Base-by-base conservation (phyloP, 2,797 vertebrate genomes). In the Corythornis leucogaster region DNA sequence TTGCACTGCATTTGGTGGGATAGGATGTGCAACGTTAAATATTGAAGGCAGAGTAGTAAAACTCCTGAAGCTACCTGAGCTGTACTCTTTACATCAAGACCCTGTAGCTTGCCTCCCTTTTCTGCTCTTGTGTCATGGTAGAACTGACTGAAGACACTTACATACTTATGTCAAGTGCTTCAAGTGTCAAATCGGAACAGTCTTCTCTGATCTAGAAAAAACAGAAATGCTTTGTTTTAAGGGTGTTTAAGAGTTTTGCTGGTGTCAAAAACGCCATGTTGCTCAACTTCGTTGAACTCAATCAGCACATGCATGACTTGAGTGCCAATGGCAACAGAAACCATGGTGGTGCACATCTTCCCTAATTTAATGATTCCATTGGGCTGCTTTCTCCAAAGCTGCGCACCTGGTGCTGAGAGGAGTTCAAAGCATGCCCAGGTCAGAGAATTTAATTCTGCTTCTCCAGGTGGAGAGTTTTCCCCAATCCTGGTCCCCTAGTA, bases 401-500 rank as follows among this genome's bases (percentile, higher is more conserved):
- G 15, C 26, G 31, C 45, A 50, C 18, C 12, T 45, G 33, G 22
- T 31, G 18, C 77, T 79, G 40, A 26, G n/a, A 66, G 17, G 21
- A 5, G 6, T 2, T 71, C 25, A 55, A 50, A 73, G 28, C 54
- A 63, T 6, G 42, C 12, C 17, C 46, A 42, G 7, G 30, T 35
- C 63, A 86, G 33, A 30, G 55, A 7, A 33, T 48, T 69, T 62
- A 33, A 30, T 46, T 67, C 64, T 76, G 22, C 38, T 67, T 33
- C 35, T 80, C 28, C 18, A 0, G 12, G 7, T 63, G 31, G 28
- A 33, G 25, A 30, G 11, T 71, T 42, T 53, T 35, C 15, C 69
- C 54, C 28, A 26, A 0, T 66, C 26, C 69, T 80, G 7, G 5
- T 79, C 28, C 46, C 2, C 21, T 21, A 0, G 5, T 6, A 2